Conservation (phyloP, 2,888 invertebrate genomes). For the Coelinius sp. region DNA sequence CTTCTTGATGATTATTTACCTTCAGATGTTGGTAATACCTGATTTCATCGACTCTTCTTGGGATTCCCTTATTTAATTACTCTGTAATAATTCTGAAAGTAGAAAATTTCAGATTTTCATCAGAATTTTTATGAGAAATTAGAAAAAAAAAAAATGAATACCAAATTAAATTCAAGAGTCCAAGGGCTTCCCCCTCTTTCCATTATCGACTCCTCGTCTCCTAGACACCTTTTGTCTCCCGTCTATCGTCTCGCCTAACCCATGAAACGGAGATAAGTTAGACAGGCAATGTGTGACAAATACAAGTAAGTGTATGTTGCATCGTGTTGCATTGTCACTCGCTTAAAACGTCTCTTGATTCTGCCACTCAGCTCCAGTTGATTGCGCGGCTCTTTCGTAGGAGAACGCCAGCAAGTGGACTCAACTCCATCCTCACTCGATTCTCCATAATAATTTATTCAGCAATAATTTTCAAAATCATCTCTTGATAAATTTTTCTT, state of each 20-base stretch:
- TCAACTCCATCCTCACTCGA: background rate
- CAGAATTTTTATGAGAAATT: too few relatives aligned
- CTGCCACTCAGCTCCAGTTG: background rate
- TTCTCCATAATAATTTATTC: background rate
- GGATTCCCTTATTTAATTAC: too few relatives aligned
- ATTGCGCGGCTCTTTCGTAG: background rate
- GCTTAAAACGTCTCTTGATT: conserved; percentile 12
- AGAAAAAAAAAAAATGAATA: too few relatives aligned
- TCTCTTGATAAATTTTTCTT: too few relatives aligned
- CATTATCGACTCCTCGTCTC: background rate
- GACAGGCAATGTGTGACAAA: background rate
- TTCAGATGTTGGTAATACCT: too few relatives aligned
- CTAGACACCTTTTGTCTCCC: background rate
- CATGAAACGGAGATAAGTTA: background rate
- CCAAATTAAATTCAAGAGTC: too few relatives aligned
- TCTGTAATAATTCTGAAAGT: too few relatives aligned
- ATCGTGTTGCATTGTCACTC: conserved; percentile 11
- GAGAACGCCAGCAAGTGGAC: background rate
- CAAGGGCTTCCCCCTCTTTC: too few relatives aligned
- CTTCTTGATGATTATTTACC: too few relatives aligned
- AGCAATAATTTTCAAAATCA: background rate
- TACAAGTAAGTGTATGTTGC: conserved; percentile 9
- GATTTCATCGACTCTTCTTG: too few relatives aligned
- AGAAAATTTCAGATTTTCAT: too few relatives aligned
- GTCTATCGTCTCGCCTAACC: background rate